These are phyloP conservation scores for Zootoca vivipara DNA, from an alignment of 2,113 vertebrate species.

Conservation along the genomic window DNA sequence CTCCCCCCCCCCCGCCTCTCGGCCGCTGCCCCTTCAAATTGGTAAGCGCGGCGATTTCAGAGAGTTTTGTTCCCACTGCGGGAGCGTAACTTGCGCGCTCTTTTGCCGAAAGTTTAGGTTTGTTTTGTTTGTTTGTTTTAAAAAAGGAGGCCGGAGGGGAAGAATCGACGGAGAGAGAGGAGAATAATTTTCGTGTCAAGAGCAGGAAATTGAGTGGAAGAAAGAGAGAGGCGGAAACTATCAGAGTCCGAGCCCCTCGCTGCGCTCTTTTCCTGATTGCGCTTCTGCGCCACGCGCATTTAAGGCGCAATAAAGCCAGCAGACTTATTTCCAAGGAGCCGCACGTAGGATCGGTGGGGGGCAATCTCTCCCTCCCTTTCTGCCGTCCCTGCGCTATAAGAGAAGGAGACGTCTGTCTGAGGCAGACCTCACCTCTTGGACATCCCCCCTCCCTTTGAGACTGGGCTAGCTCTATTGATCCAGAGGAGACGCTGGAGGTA, in stretches of 20 bases:
- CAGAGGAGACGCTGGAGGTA: conserved; percentile 87
- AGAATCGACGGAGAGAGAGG: too few species aligned
- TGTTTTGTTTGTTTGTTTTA: not conserved
- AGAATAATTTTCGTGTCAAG: not conserved
- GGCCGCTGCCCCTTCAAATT: not conserved
- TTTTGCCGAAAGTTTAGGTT: not conserved
- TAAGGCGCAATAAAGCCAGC: not conserved
- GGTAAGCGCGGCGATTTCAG: not conserved
- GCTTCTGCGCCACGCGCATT: not conserved
- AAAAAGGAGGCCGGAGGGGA: too few species aligned
- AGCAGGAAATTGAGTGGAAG: not conserved
- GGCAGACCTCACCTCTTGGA: conserved; percentile 76
- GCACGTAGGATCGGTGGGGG: not conserved
- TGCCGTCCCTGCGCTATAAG: not conserved
- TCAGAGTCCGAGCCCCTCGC: not conserved
- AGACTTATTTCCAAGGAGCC: not conserved
- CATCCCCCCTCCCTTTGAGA: conserved; percentile 67
- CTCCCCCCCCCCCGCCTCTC: not conserved
- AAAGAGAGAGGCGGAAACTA: not conserved
- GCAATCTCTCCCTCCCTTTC: not conserved
- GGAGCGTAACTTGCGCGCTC: not conserved
- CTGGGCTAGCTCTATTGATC: conserved; percentile 87
- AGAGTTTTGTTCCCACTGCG: not conserved
- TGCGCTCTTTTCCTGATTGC: not conserved
- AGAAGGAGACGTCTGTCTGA: conserved; percentile 52